Evolutionary conservation across 1,140 invertebrate genomes (phyloP), one percentile per base, ranked within the genome.

Genomic region (Megalopta genalis): DNA sequence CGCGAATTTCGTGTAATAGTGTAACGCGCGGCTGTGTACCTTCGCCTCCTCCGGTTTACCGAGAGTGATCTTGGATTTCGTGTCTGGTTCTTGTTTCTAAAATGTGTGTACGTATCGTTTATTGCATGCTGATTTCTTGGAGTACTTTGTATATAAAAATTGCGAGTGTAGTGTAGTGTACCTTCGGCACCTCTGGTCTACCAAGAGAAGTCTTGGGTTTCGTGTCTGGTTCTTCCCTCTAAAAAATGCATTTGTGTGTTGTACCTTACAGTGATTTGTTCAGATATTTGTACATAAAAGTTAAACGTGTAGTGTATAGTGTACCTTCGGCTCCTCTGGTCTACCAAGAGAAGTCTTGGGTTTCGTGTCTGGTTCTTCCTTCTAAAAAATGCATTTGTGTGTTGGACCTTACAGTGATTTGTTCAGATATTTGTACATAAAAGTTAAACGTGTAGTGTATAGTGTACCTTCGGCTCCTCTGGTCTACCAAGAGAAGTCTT

Each of bases 291-390:
- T 25, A 18, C 4, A 25, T 23, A 18, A 14, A 60, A 42, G 0
- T 10, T 25, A 37, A 54, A 54, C 57, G 49, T 37, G 21, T 68
- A 54, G 18, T 8, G n/a, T n/a, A 27, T 57, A 32, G 64, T 87
- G 83, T 91, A 90, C 90, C 88, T 90, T 88, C 27, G 82, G 54
- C 82, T 88, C 84, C 73, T 88, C 81, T 60, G 85, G 79, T 87
- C 84, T 89, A 76, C 72, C 63, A 12, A 83, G 80, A 73, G 80
- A 87, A 6, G 70, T 60, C 23, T 57, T 72, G 62, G 81, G 78
- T 86, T 72, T 83, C 3, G n/a, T 27, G 27, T n/a, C 49, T 7
- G 67, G 32, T 74, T 82, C 77, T 46, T 88, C 85, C 49, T 85
- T 86, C 86, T 88, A 82, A 65, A 87, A 49, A 49, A 83, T 49